These are phyloP conservation scores for Eurytoma californica DNA, from an alignment of 2,888 invertebrate species.

Conservation along the genomic window DNA sequence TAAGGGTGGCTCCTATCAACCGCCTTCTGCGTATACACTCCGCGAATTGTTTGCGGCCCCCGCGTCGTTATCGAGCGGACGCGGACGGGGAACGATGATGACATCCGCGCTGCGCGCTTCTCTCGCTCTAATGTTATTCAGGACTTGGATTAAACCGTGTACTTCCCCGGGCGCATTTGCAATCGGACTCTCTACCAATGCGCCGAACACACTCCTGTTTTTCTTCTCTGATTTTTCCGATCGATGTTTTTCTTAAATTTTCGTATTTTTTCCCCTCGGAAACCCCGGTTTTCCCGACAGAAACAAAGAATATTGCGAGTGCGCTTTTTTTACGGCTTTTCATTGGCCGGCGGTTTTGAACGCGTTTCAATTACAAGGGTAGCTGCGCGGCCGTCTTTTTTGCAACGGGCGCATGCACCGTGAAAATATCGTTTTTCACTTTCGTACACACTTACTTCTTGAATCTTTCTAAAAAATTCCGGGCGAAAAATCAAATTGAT, in stretches of 20 bases:
- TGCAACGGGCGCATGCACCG: too few species aligned
- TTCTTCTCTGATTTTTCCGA: slow-evolving; percentile 37
- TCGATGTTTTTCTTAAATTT: background rate
- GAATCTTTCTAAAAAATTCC: too few species aligned
- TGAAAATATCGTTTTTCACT: too few species aligned
- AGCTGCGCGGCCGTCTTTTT: too few species aligned
- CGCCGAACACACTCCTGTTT: too few species aligned
- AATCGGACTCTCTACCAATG: slow-evolving; percentile 37
- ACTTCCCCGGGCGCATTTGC: slow-evolving; percentile 61
- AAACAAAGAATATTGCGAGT: too few species aligned
- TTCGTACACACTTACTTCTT: too few species aligned
- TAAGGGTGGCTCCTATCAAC: slow-evolving; percentile 63
- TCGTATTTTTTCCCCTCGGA: background rate
- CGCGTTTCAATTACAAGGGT: too few species aligned
- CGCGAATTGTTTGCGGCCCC: slow-evolving; percentile 37
- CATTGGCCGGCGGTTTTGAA: too few species aligned
- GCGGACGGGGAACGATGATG: slow-evolving; percentile 46
- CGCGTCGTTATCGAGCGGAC: slow-evolving; percentile 44
- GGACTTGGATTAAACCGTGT: slow-evolving; percentile 68
- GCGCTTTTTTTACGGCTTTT: too few species aligned
- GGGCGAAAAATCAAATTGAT: too few species aligned
- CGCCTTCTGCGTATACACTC: slow-evolving; percentile 44
- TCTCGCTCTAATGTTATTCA: slow-evolving; percentile 68
- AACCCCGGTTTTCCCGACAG: background rate
- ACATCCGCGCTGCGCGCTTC: slow-evolving; percentile 46